Conservation (phyloP, 2,797 vertebrate species). For the Xenopus petersii region DNA sequence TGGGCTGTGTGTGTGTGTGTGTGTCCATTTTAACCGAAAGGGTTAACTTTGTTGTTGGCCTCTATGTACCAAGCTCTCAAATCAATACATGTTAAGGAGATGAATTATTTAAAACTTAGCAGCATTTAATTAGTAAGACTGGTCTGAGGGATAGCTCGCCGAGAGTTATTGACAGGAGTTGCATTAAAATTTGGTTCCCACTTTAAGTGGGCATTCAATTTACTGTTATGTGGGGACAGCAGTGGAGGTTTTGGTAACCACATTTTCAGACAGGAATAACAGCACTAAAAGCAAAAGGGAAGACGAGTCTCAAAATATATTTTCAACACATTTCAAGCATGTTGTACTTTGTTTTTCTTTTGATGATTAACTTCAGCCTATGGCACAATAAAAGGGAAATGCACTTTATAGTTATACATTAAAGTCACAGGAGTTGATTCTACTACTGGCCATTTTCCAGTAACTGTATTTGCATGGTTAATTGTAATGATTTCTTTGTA, state of each 20-base stretch:
- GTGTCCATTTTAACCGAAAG: neutral
- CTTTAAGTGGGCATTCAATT: conserved; percentile 57
- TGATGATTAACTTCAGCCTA: too few species aligned
- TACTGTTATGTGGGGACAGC: conserved; percentile 35
- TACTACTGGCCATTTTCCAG: too few species aligned
- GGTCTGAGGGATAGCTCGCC: conserved; percentile 93
- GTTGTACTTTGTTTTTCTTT: too few species aligned
- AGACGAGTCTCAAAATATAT: too few species aligned
- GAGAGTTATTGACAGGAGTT: conserved; percentile 90
- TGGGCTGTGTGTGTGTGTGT: neutral
- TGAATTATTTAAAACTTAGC: conserved; percentile 98
- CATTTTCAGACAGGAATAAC: neutral
- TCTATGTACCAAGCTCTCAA: conserved; percentile 89
- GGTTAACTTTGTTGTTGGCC: conserved; percentile 97
- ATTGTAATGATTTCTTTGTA: too few species aligned
- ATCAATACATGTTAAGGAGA: conserved; percentile 99
- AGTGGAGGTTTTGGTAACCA: conserved; percentile 10
- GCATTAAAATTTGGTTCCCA: conserved; percentile 66
- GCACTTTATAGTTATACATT: too few species aligned
- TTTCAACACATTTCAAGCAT: too few species aligned
- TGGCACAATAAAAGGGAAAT: too few species aligned
- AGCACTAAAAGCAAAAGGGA: too few species aligned
- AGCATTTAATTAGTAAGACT: conserved; percentile 98
- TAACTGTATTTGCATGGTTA: too few species aligned
- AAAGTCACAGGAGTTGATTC: too few species aligned